Base-by-base conservation (phyloP, 2,797 vertebrate species). In the Prionace glauca region DNA sequence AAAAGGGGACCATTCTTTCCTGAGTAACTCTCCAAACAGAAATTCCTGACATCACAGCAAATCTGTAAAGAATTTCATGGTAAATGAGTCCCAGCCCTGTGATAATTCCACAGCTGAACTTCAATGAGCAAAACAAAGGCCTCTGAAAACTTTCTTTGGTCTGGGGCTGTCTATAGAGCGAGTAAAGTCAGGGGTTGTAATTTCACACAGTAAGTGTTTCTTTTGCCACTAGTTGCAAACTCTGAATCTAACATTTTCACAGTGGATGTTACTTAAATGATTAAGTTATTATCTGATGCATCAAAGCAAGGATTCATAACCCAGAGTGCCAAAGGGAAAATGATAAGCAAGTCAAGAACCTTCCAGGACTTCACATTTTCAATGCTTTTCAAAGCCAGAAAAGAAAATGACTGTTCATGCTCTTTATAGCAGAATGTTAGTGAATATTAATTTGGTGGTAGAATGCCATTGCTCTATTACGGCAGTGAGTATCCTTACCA, bases 11-110 rank as follows among this genome's bases (percentile, higher is more conserved):
- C 45, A 95, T 95, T 95, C 93, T 95, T 95, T 74, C 69, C 93
- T 74, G 93, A 95, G 74, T 95, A 74, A 77, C 45, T 77, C 93
- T 72, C 93, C 32, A 95, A 95, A 74, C 93, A 95, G 93, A 41
- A 95, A 95, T 95, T 95, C 71, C 93, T 95, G 93, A 95, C 93
- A 72, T 77, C 71, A 95, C 71, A 56, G 45, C 45, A 77, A 95
- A 74, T 95, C 93, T 95, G 90, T 92, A 71, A 95, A 95, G 22
- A 74, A 95, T 77, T 95, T 95, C 93, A 95, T 16, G 71, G 93
- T 95, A 74, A 95, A 77, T 77, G 93, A 95, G 29, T 60, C 71
- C 93, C 93, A 95, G 93, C 56, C 93, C 69, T 50, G n/a, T 74
- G 77, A 95, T 95, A 95, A 95, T 95, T 77, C 69, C 45, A 32